A percentile compares a stretch with the other conserved stretches of the same genome.
Evolutionary conservation across 2,113 vertebrate species (phyloP).

Genomic region (Strix uralensis): DNA sequence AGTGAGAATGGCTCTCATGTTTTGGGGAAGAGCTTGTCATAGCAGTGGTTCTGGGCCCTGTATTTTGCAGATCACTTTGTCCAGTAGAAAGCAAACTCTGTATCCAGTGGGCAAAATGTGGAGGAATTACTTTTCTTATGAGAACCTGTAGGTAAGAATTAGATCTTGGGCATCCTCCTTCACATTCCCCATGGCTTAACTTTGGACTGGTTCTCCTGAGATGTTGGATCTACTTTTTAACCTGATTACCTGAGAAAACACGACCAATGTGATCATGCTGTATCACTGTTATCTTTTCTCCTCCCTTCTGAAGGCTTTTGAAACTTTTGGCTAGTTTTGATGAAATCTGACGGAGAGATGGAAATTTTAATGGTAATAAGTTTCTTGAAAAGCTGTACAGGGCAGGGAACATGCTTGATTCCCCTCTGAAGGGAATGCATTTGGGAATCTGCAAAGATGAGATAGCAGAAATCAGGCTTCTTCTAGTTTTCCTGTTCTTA

Average conservation of each 20-base stretch:
- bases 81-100: not conserved
- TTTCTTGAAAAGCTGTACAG: not conserved
- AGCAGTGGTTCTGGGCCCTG: not conserved
- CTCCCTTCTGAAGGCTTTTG: not conserved
- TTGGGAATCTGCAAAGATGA: not conserved
- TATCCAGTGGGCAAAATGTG: not conserved
- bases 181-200: not conserved
- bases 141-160: not conserved
- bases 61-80: not conserved
- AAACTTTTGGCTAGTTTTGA: not conserved
- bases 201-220: not conserved
- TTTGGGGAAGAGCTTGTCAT: not conserved
- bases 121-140: not conserved
- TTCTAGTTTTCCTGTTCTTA: not conserved
- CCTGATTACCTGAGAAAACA: not conserved
- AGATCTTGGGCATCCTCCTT: not conserved
- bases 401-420: rapidly evolving
- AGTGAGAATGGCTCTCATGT: not conserved
- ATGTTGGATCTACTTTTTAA: not conserved
- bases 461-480: not conserved
- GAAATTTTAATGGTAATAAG: not conserved
- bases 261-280: not conserved
- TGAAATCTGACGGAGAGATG: not conserved
- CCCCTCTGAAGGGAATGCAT: not conserved
- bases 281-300: not conserved